Evolutionary conservation across 2,888 invertebrate genomes (phyloP), one percentile per base, ranked within the genome.

Genomic region (Dysmachus trigonus): DNA sequence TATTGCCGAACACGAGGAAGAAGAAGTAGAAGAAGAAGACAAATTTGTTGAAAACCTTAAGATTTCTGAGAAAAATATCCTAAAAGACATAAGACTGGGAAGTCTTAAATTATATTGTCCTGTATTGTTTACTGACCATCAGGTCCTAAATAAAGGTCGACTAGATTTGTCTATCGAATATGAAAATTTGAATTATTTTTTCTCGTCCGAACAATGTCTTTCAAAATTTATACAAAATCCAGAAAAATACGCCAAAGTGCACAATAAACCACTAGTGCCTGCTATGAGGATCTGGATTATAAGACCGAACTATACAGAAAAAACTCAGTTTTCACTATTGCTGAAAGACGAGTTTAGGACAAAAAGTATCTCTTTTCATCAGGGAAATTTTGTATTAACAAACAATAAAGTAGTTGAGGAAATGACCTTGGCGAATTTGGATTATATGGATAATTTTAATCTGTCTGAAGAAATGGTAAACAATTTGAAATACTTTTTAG

Each of bases 91-190:
- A 6, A 35, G 72, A 27, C 27, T 77, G 31, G 94, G 95, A n/a
- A 94, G 94, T 89, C 94, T 94, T 1, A 92, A 91, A 87, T 89
- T 92, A 88, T 95, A 93, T 89, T 95, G 95, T 89, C 95, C 95
- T 0, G 93, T 95, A 41, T 92, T 94, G n/a, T 93, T 93, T 89
- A 91, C 91, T 85, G 91, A 94, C 62, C 89, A 94, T 88, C 92
- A 93, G 71, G 91, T 94, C 10, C 89, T 95, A 27, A 94, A 95
- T 94, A 93, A 93, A 90, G 95, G 95, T n/a, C 94, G 94, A 90
- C 90, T 93, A 72, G 93, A 94, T 86, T 93, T 93, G 88, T 90
- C 92, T 27, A 91, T 93, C 0, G 93, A 93, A 88, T 94, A 93
- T 88, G 91, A 93, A 88, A 93, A 94, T 86, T 93, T 93, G 91